Conservation (phyloP, 2,113 vertebrate genomes). For the Podarcis muralis region DNA sequence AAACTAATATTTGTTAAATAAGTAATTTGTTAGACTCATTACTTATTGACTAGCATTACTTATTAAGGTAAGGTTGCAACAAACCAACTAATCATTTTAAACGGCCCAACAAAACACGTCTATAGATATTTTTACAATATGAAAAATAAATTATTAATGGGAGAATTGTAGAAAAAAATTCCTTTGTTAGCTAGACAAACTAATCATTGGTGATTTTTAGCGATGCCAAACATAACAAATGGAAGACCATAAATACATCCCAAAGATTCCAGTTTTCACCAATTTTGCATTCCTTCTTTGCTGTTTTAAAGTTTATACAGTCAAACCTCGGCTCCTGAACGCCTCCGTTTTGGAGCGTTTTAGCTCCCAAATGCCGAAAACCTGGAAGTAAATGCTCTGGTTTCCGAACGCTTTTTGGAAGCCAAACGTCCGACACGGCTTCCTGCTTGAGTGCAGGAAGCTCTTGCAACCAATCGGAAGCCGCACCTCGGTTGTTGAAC, state of each 20-base stretch:
- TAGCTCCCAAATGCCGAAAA: too few species aligned
- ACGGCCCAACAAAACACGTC: neutral
- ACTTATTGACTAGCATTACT: neutral
- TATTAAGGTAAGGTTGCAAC: neutral
- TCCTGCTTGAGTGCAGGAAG: too few species aligned
- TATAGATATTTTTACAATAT: neutral
- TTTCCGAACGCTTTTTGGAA: too few species aligned
- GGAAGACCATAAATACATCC: neutral
- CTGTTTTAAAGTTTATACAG: neutral
- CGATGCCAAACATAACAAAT: neutral
- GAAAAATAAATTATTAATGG: neutral
- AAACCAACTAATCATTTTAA: neutral
- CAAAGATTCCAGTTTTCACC: neutral
- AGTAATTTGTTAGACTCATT: neutral
- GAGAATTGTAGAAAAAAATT: neutral
- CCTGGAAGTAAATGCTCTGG: too few species aligned
- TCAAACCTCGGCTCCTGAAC: too few species aligned
- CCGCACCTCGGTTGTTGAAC: fast-evolving
- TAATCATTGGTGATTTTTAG: neutral
- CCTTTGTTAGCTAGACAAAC: neutral
- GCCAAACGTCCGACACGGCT: too few species aligned
- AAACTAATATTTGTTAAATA: neutral
- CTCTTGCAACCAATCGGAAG: too few species aligned
- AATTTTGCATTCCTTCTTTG: neutral
- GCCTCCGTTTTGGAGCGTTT: too few species aligned